phyloP scores from a whole-genome alignment of 2,797 vertebrate species.

The Galaxias olidus region DNA sequence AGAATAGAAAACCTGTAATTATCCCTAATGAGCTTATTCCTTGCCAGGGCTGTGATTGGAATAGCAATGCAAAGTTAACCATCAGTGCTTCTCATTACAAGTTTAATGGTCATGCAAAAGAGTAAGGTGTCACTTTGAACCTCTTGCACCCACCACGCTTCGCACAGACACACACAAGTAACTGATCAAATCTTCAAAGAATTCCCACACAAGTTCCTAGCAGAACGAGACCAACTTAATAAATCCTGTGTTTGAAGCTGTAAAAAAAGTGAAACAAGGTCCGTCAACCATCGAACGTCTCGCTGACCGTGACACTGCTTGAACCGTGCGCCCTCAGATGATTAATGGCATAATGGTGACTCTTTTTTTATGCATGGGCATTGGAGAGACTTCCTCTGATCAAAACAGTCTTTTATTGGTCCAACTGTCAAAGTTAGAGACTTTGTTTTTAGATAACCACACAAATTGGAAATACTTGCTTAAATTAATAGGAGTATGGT shows the following conservation, averaged over 20 bases:
- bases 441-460: slow-evolving; percentile 36
- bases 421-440: slow-evolving; percentile 53
- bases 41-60: slow-evolving; percentile 51
- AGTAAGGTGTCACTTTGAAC: slow-evolving; percentile 76
- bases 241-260: slow-evolving; percentile 74
- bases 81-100: slow-evolving; percentile 48
- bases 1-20: slow-evolving; percentile 69
- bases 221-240: slow-evolving; percentile 73
- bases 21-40: slow-evolving; percentile 73
- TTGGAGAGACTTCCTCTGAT: slow-evolving; percentile 70
- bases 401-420: slow-evolving; percentile 67
- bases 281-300: slow-evolving; percentile 28
- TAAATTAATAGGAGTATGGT: slow-evolving; percentile 29
- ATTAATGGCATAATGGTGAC: slow-evolving; percentile 70
- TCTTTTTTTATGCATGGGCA: slow-evolving; percentile 43
- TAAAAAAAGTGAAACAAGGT: slow-evolving; percentile 13
- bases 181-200: slow-evolving; percentile 79
- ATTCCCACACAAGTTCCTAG: slow-evolving; percentile 53
- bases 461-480: slow-evolving; percentile 15
- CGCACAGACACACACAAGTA: slow-evolving; percentile 65
- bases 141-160: slow-evolving; percentile 33
- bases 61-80: slow-evolving; percentile 70
- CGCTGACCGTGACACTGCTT: slow-evolving; percentile 64
- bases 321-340: slow-evolving; percentile 69
- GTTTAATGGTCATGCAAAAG: slow-evolving; percentile 67